Evolutionary conservation across 2,797 vertebrate genomes (phyloP), one percentile per base, ranked within the genome.

Genomic region (Anabas testudineus): DNA sequence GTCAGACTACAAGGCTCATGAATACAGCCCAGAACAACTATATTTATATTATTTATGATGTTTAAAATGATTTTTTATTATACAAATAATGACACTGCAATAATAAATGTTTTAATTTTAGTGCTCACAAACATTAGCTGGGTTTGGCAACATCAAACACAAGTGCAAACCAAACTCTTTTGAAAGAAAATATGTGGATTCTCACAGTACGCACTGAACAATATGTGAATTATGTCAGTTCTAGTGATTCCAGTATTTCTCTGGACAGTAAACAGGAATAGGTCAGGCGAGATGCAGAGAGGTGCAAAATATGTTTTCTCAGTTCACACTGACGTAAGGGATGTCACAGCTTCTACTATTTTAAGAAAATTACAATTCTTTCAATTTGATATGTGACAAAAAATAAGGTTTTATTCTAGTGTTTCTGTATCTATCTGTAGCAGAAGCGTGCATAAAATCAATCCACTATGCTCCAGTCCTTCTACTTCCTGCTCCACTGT

Each of bases 1-100:
- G 90, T 90, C 90, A 90, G 46, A 28, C 54, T 2, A 12, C n/a
- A 12, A 82, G 30, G 46, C 47, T 88, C 32, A 30, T 73, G 72
- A 76, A 83, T 81, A 64, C 46, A 52, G 41, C 30, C 32, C 26
- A 39, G 54, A 70, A 0, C 36, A 42, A 43, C 69, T 58, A 65
- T 21, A 43, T 66, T 66, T 3, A 49, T 47, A 28, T 24, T 47
- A 30, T 37, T 5, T 69, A 24, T 30, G 18, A 39, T 64, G 39
- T 14, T 43, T 42, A 24, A 16, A 53, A 28, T 46, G 30, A 32
- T 39, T 55, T 47, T 67, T 7, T 51, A 42, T 28, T 19, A 34
- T 41, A 12, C 41, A 63, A 69, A 52, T 47, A 30, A 37, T 13
- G 32, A 7, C 3, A 34, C 15, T 13, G 1, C 21, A 13, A 8